These are phyloP conservation scores for Arge pagana DNA, from an alignment of 2,888 invertebrate genomes.

Conservation along the genomic window DNA sequence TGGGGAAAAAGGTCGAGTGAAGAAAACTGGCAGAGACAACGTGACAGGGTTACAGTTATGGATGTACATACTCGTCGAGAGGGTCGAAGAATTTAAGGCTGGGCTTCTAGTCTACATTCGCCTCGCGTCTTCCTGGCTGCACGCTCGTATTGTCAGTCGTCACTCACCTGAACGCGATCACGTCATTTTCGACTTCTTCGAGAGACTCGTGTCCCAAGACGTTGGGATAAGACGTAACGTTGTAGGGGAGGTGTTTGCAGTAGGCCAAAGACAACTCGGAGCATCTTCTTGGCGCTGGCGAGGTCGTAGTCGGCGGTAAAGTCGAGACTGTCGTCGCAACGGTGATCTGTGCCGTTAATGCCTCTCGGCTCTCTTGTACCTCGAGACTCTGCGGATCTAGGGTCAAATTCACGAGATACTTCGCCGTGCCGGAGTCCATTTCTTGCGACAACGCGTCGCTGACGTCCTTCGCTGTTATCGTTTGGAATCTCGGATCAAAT, in stretches of 20 bases:
- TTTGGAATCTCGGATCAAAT: conserved; percentile 77
- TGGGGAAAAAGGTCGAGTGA: no score
- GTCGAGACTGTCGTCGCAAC: conserved; percentile 48
- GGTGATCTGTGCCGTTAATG: conserved; percentile 53
- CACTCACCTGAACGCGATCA: conserved; percentile 73
- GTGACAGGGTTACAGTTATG: no score
- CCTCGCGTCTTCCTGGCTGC: no score
- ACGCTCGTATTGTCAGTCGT: conserved; percentile 6
- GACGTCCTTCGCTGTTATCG: conserved; percentile 70
- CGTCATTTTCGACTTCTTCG: conserved; percentile 72
- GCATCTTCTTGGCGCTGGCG: conserved; percentile 70
- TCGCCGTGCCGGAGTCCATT: conserved; percentile 63
- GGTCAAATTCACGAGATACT: conserved; percentile 68
- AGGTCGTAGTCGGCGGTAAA: conserved; percentile 59
- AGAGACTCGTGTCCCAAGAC: conserved; percentile 69
- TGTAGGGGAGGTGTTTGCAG: conserved; percentile 76
- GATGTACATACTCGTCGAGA: no score
- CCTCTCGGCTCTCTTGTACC: conserved; percentile 63
- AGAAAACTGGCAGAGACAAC: no score
- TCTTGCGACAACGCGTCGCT: conserved; percentile 70
- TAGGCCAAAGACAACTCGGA: conserved; percentile 69
- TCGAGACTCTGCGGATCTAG: conserved; percentile 70
- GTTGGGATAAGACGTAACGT: conserved; percentile 84
- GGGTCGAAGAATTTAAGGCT: no score
- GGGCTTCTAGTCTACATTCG: no score